A percentile compares a stretch with the other conserved stretches of the same genome.
Conservation (phyloP, 2,797 vertebrate species). For the Cynodonichthys magdalenae region DNA sequence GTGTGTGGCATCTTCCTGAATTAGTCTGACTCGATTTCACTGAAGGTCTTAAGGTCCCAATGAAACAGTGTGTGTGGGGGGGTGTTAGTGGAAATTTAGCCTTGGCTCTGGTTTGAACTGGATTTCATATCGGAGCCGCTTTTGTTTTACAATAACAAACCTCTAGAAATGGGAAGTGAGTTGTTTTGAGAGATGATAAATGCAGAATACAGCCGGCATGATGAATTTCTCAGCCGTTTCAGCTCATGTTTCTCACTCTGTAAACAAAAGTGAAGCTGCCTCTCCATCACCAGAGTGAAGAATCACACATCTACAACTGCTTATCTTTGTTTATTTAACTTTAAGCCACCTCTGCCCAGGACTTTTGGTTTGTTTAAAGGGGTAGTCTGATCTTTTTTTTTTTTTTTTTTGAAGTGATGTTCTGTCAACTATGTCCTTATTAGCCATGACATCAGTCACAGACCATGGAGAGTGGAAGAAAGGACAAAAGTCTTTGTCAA, state of each 20-base stretch:
- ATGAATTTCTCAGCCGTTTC: conserved; percentile 45
- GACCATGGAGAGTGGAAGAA: no score
- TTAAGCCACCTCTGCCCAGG: conserved; percentile 24
- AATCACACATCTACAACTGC: conserved; percentile 33
- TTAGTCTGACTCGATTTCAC: conserved; percentile 28
- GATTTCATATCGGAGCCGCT: conserved; percentile 40
- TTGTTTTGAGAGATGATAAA: conserved; percentile 44
- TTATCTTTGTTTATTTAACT: conserved; percentile 56
- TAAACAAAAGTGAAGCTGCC: conserved; percentile 55
- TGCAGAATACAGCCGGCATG: conserved; percentile 40
- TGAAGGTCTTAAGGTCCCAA: conserved; percentile 23
- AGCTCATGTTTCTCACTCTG: conserved; percentile 47
- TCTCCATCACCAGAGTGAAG: conserved; percentile 42
- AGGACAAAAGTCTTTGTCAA: no score
- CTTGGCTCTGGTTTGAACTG: conserved; percentile 36
- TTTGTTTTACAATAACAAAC: conserved; percentile 59
- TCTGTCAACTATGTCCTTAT: no score
- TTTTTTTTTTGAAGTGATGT: no score
- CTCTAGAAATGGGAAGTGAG: conserved; percentile 62
- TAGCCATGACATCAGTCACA: no score
- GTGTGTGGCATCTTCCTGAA: conserved; percentile 24
- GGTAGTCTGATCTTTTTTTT: no score
- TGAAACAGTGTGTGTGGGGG: background rate
- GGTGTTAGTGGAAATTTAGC: conserved; percentile 22
- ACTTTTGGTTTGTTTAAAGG: background rate